phyloP scores from a whole-genome alignment of 2,888 invertebrate genomes.

The Bombylius major region DNA sequence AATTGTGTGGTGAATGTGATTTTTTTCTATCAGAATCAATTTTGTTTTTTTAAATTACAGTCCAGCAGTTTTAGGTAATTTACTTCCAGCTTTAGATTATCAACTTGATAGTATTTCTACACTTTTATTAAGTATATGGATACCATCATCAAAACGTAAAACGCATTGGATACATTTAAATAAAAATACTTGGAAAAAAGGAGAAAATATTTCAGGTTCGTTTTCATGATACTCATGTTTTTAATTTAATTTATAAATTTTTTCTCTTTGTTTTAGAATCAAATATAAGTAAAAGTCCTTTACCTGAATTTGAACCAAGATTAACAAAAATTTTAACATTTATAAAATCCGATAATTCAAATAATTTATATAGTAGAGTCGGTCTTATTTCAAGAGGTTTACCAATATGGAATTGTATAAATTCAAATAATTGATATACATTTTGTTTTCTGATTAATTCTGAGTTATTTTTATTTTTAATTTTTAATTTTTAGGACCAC shows the following conservation, averaged over 20 bases:
- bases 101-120: slow-evolving; percentile 40
- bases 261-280: neutral
- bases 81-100: slow-evolving; percentile 41
- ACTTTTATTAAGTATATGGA: slow-evolving; percentile 39
- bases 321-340: slow-evolving; percentile 12
- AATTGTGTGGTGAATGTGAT: neutral
- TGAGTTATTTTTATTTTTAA: too few species aligned
- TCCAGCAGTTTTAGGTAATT: slow-evolving; percentile 41
- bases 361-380: slow-evolving; percentile 14
- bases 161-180: slow-evolving; percentile 39
- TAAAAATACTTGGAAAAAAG: slow-evolving; percentile 33
- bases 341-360: slow-evolving; percentile 10
- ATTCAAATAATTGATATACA: too few species aligned
- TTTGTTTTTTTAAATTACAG: slow-evolving; percentile 20
- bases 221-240: neutral
- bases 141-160: slow-evolving; percentile 26
- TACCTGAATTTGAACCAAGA: slow-evolving; percentile 9
- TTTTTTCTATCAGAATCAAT: neutral
- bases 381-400: slow-evolving; percentile 18
- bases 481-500: too few species aligned
- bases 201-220: slow-evolving; percentile 25
- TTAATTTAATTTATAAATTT: neutral
- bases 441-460: too few species aligned
- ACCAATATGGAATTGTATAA: slow-evolving; percentile 10
- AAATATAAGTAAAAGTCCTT: neutral